Evolutionary conservation across 2,888 invertebrate genomes (phyloP).

Genomic region (Lithophane socia): DNA sequence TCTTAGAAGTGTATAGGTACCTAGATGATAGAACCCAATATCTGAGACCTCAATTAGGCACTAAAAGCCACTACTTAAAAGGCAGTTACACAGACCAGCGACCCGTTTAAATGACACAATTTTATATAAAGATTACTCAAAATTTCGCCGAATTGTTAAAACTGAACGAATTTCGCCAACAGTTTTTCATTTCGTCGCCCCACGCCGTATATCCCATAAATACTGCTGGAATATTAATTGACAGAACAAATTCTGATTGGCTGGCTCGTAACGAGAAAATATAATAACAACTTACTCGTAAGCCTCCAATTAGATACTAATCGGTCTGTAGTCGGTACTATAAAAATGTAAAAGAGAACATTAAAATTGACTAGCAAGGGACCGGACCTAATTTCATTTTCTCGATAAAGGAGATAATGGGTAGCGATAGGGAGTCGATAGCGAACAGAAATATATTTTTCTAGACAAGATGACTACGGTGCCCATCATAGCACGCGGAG

Average conservation of each 20-base stretch:
- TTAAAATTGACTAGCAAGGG: slow-evolving; percentile 27
- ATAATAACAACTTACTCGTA: slow-evolving; percentile 75
- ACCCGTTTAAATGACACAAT: slow-evolving; percentile 54
- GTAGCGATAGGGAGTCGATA: neutral
- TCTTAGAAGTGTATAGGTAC: neutral
- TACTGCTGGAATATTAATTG: slow-evolving; percentile 70
- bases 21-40: neutral
- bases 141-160: slow-evolving; percentile 57
- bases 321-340: slow-evolving; percentile 68
- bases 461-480: neutral
- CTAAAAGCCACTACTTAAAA: slow-evolving; percentile 44
- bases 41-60: slow-evolving; percentile 31
- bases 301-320: slow-evolving; percentile 81
- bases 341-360: slow-evolving; percentile 64
- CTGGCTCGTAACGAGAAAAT: slow-evolving; percentile 60
- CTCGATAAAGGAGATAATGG: slow-evolving; percentile 13
- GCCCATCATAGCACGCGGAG: neutral
- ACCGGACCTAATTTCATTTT: slow-evolving; percentile 25
- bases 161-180: slow-evolving; percentile 45
- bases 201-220: slow-evolving; percentile 52
- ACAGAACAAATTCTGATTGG: slow-evolving; percentile 64
- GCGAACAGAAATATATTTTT: neutral
- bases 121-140: slow-evolving; percentile 52
- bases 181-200: slow-evolving; percentile 45
- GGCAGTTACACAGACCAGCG: slow-evolving; percentile 54